A percentile compares a stretch with the other conserved stretches of the same genome.
These are phyloP conservation scores for Radopholus similis DNA, from an alignment of 1,140 invertebrate genomes.

Conservation along the genomic window DNA sequence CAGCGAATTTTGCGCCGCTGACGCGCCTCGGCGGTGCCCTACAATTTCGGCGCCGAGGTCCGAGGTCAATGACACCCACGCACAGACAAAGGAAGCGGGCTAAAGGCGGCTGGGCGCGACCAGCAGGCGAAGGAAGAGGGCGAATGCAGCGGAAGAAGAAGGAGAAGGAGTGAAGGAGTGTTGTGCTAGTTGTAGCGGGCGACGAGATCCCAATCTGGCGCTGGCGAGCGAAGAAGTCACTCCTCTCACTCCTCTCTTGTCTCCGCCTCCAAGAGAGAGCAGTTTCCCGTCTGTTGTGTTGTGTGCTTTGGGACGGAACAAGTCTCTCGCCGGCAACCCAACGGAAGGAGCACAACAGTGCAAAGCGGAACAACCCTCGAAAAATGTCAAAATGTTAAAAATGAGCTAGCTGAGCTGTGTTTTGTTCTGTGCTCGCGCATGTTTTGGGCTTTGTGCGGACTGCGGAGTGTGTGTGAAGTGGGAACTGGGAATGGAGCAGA, in stretches of 20 bases:
- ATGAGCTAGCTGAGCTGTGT: too few relatives aligned
- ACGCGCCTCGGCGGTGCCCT: not conserved
- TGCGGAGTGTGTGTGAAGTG: too few relatives aligned
- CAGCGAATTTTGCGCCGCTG: not conserved
- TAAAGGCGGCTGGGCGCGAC: not conserved
- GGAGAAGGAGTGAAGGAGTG: not conserved
- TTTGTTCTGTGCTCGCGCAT: too few relatives aligned
- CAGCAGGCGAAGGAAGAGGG: not conserved
- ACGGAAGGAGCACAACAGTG: not conserved
- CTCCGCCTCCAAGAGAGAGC: not conserved
- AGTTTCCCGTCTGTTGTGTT: not conserved
- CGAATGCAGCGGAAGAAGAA: not conserved
- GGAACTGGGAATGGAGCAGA: too few relatives aligned
- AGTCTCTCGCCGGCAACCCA: not conserved
- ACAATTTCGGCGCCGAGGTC: not conserved
- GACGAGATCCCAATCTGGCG: not conserved
- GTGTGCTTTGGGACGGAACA: not conserved
- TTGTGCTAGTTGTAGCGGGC: not conserved
- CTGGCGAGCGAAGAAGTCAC: not conserved
- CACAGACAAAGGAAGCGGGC: not conserved
- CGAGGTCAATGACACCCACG: not conserved
- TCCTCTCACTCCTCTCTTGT: too few relatives aligned
- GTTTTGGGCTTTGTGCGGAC: too few relatives aligned
- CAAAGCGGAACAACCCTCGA: not conserved
- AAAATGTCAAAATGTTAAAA: not conserved